Evolutionary conservation across 2,113 vertebrate species (phyloP).

Genomic region (Dicrurus megarhynchus): DNA sequence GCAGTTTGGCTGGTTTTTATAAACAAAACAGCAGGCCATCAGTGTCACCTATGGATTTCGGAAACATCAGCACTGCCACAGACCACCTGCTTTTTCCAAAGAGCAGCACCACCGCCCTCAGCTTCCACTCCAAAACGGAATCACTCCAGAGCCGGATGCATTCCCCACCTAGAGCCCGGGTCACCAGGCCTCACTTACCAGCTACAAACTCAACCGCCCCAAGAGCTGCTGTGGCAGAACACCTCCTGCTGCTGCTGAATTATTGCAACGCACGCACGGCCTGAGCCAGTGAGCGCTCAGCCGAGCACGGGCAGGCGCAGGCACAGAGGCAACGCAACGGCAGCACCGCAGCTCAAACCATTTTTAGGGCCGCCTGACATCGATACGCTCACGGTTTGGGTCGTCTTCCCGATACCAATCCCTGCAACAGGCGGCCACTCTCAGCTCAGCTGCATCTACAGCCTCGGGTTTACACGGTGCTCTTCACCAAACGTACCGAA

Average conservation of each 20-base stretch:
- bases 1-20: background rate
- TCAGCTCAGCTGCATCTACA: background rate
- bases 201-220: background rate
- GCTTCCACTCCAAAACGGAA: rapidly evolving
- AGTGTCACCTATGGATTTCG: rapidly evolving
- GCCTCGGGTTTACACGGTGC: rapidly evolving
- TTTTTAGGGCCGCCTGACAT: background rate
- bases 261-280: rapidly evolving
- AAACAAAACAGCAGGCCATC: background rate
- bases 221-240: background rate
- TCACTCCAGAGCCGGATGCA: background rate
- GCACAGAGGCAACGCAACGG: background rate
- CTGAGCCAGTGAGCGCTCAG: background rate
- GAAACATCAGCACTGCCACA: background rate
- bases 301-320: background rate
- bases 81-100: background rate
- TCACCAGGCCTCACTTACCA: background rate
- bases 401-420: background rate
- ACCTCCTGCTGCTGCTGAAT: background rate
- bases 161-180: background rate
- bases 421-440: background rate
- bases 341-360: background rate
- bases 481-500: rapidly evolving
- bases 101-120: background rate
- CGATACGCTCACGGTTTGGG: background rate